A percentile compares a stretch with the other conserved stretches of the same genome.
These are phyloP conservation scores for Bedellia somnulentella DNA, from an alignment of 2,888 invertebrate species.

Conservation along the genomic window DNA sequence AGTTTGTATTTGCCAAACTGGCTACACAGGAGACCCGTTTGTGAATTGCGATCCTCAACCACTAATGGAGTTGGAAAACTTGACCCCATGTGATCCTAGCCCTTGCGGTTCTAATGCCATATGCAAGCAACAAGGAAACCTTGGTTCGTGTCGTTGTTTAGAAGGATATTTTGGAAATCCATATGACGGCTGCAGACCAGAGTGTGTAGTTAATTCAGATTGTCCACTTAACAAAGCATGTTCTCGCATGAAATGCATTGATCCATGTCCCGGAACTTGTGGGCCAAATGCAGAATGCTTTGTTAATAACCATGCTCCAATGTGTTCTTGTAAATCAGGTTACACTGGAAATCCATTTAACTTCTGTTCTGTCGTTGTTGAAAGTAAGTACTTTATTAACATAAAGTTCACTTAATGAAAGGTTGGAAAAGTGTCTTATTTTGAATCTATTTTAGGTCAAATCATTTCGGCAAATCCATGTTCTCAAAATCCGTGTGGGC, in stretches of 20 bases:
- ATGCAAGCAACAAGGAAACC: slow-evolving; percentile 62
- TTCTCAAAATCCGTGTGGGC: slow-evolving; percentile 68
- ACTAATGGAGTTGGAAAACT: slow-evolving; percentile 31
- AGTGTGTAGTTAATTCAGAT: slow-evolving; percentile 73
- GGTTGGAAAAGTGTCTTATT: too few relatives aligned
- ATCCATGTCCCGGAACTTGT: slow-evolving; percentile 81
- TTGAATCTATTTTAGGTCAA: too few relatives aligned
- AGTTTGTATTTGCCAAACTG: slow-evolving; percentile 68
- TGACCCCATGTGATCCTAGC: slow-evolving; percentile 66
- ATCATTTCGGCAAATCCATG: slow-evolving; percentile 40
- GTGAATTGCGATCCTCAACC: slow-evolving; percentile 57
- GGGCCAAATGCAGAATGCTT: slow-evolving; percentile 73
- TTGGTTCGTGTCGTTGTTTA: slow-evolving; percentile 69
- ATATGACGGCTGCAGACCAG: slow-evolving; percentile 75
- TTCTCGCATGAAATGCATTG: slow-evolving; percentile 71
- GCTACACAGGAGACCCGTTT: slow-evolving; percentile 78
- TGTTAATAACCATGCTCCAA: slow-evolving; percentile 74
- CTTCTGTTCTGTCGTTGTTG: slow-evolving; percentile 52
- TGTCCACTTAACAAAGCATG: slow-evolving; percentile 73
- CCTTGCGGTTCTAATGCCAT: slow-evolving; percentile 67
- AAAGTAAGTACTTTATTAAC: slow-evolving; percentile 40
- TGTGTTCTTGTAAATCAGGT: slow-evolving; percentile 68
- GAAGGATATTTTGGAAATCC: slow-evolving; percentile 73
- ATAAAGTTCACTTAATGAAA: too few relatives aligned
- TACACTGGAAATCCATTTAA: slow-evolving; percentile 71